Conservation (phyloP, 30 jellyfish, hydroid and myxozoan species). For the Mastigias papua region DNA sequence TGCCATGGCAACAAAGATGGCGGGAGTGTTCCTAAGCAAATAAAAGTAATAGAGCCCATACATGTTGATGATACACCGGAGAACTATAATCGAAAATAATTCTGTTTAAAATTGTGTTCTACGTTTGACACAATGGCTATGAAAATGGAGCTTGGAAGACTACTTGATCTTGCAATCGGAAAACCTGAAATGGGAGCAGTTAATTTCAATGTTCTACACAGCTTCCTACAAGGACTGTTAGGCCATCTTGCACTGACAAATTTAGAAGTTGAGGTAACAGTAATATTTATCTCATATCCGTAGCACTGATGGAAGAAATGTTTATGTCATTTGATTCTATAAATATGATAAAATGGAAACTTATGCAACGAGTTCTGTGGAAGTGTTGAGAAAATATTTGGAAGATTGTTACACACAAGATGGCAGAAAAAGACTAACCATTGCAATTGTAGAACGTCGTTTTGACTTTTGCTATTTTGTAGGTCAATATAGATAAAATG, state of each 20-base stretch:
- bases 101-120: neutral
- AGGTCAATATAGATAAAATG: constrained; percentile 10
- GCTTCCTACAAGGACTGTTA: constrained; percentile 55
- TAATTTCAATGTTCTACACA: constrained; percentile 68
- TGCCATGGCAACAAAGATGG: constrained; percentile 11
- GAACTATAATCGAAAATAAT: neutral
- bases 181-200: constrained; percentile 75
- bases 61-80: neutral
- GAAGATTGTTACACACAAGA: no score
- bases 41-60: constrained; percentile 34
- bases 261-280: constrained; percentile 59
- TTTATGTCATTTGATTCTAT: no score
- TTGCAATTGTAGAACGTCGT: neutral
- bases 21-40: constrained; percentile 60
- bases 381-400: no score
- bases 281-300: neutral
- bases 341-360: no score
- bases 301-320: no score
- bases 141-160: constrained; percentile 43
- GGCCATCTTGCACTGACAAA: constrained; percentile 66
- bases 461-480: neutral
- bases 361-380: no score
- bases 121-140: constrained; percentile 28
- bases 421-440: neutral
- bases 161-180: constrained; percentile 75